Conservation (phyloP, 2,888 invertebrate genomes). For the Teinopalpus imperialis region DNA sequence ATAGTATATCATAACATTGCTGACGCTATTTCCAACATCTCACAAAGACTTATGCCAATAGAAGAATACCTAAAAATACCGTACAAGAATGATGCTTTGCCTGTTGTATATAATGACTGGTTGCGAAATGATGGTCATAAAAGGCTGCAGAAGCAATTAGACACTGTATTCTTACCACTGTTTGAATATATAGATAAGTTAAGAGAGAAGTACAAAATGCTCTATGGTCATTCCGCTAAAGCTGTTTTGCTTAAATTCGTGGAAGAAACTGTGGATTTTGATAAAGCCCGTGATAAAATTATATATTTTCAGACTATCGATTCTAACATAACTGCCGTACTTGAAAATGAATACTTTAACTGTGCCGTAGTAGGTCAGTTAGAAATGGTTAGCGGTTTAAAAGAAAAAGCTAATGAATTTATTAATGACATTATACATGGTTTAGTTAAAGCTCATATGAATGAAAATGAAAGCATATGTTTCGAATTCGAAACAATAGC, state of each 20-base stretch:
- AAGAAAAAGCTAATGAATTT: conserved; percentile 79
- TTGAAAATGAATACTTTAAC: conserved; percentile 86
- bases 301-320: conserved; percentile 82
- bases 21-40: conserved; percentile 77
- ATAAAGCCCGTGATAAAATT: conserved; percentile 83
- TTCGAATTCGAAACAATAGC: conserved; percentile 87
- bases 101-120: conserved; percentile 82
- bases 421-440: conserved; percentile 84
- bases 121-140: conserved; percentile 74
- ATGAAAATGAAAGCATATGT: conserved; percentile 86
- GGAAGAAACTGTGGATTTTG: conserved; percentile 76
- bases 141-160: conserved; percentile 75
- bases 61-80: conserved; percentile 71
- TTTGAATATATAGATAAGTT: conserved; percentile 77
- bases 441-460: conserved; percentile 84
- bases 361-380: conserved; percentile 84
- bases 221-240: conserved; percentile 78
- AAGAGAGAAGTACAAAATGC: conserved; percentile 77
- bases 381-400: conserved; percentile 83
- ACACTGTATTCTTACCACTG: conserved; percentile 80
- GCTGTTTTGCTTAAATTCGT: conserved; percentile 71
- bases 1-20: conserved; percentile 81
- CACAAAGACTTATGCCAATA: conserved; percentile 82
- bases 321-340: conserved; percentile 82
- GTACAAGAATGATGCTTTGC: conserved; percentile 72